These are phyloP conservation scores for Bothrops jararaca DNA, from an alignment of 2,113 vertebrate genomes.

Conservation along the genomic window DNA sequence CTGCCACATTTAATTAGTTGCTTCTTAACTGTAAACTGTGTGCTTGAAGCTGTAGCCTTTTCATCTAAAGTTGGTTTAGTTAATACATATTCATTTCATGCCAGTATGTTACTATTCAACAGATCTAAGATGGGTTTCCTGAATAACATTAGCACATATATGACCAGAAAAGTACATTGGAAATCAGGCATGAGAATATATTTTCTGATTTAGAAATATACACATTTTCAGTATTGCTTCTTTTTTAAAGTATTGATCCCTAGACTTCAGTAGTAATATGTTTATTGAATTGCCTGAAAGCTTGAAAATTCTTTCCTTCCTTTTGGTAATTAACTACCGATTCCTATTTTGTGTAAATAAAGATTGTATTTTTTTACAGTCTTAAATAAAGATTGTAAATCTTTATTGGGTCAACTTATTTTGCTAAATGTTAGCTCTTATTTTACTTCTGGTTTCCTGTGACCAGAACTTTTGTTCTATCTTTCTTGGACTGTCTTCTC, in stretches of 20 bases:
- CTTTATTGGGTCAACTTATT: not conserved
- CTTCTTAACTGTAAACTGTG: not conserved
- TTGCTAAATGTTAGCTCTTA: not conserved
- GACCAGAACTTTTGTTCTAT: not conserved
- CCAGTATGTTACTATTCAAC: not conserved
- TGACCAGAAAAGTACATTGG: not conserved
- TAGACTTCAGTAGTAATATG: not conserved
- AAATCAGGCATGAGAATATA: not conserved
- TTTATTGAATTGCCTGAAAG: not conserved
- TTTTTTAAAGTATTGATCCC: not conserved
- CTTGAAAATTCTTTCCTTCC: not conserved
- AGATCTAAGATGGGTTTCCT: not conserved
- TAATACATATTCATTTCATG: not conserved
- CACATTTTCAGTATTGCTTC: not conserved
- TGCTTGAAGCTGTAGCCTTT: not conserved
- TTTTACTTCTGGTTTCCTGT: not conserved
- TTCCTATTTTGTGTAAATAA: not conserved
- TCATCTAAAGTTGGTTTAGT: not conserved
- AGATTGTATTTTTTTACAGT: not conserved
- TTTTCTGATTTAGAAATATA: not conserved
- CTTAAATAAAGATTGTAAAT: not conserved
- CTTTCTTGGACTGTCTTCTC: not conserved
- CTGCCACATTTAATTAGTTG: not conserved
- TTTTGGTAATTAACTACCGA: not conserved
- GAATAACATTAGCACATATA: not conserved